phyloP scores from a whole-genome alignment of 2,797 vertebrate species.

The Ambastaia sidthimunki region DNA sequence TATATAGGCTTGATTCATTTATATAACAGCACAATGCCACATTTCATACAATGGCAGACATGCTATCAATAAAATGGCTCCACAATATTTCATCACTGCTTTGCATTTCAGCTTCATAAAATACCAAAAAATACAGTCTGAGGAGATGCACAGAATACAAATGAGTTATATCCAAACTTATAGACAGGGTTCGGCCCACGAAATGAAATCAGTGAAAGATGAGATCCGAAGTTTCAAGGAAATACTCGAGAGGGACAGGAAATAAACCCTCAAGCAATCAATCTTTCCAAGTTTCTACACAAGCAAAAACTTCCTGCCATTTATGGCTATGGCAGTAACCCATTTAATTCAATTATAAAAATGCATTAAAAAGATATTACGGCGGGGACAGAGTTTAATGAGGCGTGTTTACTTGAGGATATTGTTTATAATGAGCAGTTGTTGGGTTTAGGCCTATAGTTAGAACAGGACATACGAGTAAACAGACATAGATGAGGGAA shows the following conservation, averaged over 20 bases:
- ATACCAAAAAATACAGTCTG: constrained; percentile 16
- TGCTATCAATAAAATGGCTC: constrained; percentile 44
- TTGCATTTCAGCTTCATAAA: constrained; percentile 35
- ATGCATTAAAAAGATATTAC: constrained; percentile 89
- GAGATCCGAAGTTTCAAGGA: constrained; percentile 62
- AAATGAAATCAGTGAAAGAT: constrained; percentile 65
- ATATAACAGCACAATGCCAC: constrained; percentile 20
- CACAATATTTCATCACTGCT: constrained; percentile 39
- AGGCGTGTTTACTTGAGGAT: constrained; percentile 84
- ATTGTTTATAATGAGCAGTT: constrained; percentile 85
- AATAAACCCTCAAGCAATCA: constrained; percentile 61
- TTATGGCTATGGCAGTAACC: constrained; percentile 78
- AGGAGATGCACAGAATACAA: constrained; percentile 58
- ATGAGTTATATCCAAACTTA: constrained; percentile 57
- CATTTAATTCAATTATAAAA: constrained; percentile 88
- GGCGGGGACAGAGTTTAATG: constrained; percentile 81
- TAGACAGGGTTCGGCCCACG: constrained; percentile 43
- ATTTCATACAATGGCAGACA: constrained; percentile 33
- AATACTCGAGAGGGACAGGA: constrained; percentile 53
- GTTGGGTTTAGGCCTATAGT: constrained; percentile 73
- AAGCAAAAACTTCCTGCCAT: constrained; percentile 71
- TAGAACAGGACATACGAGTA: constrained; percentile 65
- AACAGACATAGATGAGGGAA: constrained; percentile 50
- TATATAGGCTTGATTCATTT: constrained; percentile 37
- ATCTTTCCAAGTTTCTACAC: constrained; percentile 63